These are phyloP conservation scores for Synergus laeviventris DNA, from an alignment of 2,888 invertebrate genomes.

Conservation along the genomic window DNA sequence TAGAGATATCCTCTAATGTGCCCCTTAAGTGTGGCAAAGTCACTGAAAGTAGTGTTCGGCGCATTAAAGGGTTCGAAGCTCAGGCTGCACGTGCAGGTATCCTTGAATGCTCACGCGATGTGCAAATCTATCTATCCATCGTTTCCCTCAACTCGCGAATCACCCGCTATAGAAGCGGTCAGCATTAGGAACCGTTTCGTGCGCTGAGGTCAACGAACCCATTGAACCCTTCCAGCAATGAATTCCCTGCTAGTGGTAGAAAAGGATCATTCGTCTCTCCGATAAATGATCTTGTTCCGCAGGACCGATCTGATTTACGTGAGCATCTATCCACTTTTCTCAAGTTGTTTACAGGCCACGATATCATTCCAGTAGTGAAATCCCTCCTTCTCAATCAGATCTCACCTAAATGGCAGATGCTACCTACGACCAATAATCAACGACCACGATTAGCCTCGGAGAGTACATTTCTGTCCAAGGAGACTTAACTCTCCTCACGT, in stretches of 20 bases:
- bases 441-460: conserved; percentile 52
- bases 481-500: conserved; percentile 47
- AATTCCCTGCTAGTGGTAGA: conserved; percentile 30
- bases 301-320: conserved; percentile 52
- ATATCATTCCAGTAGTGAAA: conserved; percentile 33
- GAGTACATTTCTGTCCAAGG: conserved; percentile 18
- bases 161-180: conserved; percentile 53
- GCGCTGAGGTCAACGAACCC: conserved; percentile 52
- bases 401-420: conserved; percentile 53
- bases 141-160: conserved; percentile 53
- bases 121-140: conserved; percentile 55
- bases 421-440: conserved; percentile 49
- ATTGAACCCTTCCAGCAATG: conserved; percentile 43
- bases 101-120: conserved; percentile 54
- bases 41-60: conserved; percentile 9
- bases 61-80: conserved; percentile 8
- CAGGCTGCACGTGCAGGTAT: conserved; percentile 52
- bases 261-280: conserved; percentile 53
- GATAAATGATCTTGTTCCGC: conserved; percentile 53
- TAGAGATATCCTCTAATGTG: not conserved
- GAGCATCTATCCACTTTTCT: conserved; percentile 48
- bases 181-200: conserved; percentile 54
- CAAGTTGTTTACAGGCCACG: conserved; percentile 46
- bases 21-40: not conserved
- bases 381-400: conserved; percentile 51